Percentiles rank a stretch among this genome's conserved stretches.
Evolutionary conservation across 2,888 invertebrate genomes (phyloP).

Genomic region (Phaonia tiefii): DNA sequence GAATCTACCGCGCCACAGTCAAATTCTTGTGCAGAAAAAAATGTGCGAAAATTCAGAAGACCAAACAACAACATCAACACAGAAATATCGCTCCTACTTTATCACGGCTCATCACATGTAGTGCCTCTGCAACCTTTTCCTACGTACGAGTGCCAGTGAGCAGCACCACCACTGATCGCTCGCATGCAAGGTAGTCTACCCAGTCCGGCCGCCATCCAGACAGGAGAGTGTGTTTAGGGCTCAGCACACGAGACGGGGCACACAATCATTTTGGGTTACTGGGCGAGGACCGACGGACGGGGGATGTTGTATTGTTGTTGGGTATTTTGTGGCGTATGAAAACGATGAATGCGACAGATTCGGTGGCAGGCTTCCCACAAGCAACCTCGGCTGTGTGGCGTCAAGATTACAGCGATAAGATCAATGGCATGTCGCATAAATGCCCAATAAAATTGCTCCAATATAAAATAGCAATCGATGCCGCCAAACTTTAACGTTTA

Average conservation of each 20-base stretch:
- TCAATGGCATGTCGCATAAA: constrained; percentile 78
- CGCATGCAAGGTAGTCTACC: constrained; percentile 47
- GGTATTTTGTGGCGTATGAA: constrained; percentile 62
- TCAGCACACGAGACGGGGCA: not conserved
- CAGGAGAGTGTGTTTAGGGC: constrained; percentile 44
- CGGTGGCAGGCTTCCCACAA: constrained; percentile 67
- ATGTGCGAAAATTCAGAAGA: constrained; percentile 66
- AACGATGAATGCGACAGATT: constrained; percentile 67
- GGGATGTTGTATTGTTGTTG: not conserved
- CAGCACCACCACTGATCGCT: constrained; percentile 11
- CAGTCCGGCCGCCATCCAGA: constrained; percentile 31
- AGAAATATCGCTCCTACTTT: constrained; percentile 67
- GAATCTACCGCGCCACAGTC: constrained; percentile 46
- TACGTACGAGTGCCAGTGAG: constrained; percentile 12
- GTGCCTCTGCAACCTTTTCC: not conserved
- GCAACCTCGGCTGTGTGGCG: constrained; percentile 75
- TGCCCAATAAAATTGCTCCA: constrained; percentile 76
- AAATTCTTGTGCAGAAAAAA: constrained; percentile 59
- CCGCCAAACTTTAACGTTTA: constrained; percentile 68
- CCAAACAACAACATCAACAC: constrained; percentile 41
- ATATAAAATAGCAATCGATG: constrained; percentile 72
- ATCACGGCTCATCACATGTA: constrained; percentile 64
- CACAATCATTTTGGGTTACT: not conserved
- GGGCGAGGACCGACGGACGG: not conserved
- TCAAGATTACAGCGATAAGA: constrained; percentile 79